Conservation (phyloP, 1,140 invertebrate genomes). For the Heliconius congener region DNA sequence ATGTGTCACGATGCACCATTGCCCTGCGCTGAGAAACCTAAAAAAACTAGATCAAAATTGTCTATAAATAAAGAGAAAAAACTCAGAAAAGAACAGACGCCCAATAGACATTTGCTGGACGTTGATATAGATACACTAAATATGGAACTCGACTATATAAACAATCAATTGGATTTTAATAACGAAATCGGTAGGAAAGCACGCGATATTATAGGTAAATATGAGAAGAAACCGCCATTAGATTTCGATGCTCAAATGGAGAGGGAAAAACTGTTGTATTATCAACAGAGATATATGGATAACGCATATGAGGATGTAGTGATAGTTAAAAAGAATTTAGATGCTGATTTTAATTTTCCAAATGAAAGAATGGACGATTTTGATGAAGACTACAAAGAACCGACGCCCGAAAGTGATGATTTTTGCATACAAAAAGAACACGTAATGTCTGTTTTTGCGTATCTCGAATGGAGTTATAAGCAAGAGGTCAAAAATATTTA, state of each 20-base stretch:
- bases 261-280: slow-evolving; percentile 77
- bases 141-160: slow-evolving; percentile 74
- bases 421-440: slow-evolving; percentile 86
- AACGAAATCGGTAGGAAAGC: slow-evolving; percentile 73
- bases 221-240: slow-evolving; percentile 65
- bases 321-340: slow-evolving; percentile 78
- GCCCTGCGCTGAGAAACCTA: slow-evolving; percentile 84
- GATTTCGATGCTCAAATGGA: slow-evolving; percentile 80
- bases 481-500: slow-evolving; percentile 85
- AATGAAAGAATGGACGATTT: slow-evolving; percentile 74
- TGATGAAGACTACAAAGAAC: slow-evolving; percentile 77
- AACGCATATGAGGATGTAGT: slow-evolving; percentile 79
- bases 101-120: slow-evolving; percentile 58
- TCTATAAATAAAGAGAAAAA: slow-evolving; percentile 51
- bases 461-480: slow-evolving; percentile 88
- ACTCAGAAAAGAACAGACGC: slow-evolving; percentile 43
- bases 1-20: slow-evolving; percentile 91
- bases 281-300: slow-evolving; percentile 78
- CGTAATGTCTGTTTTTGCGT: slow-evolving; percentile 87
- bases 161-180: slow-evolving; percentile 73
- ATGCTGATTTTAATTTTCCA: slow-evolving; percentile 80
- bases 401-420: slow-evolving; percentile 70
- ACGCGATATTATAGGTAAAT: slow-evolving; percentile 69
- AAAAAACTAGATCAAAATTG: slow-evolving; percentile 48
- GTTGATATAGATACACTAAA: slow-evolving; percentile 70